phyloP scores from a whole-genome alignment of 2,888 invertebrate genomes.

The Lutraria lutraria region DNA sequence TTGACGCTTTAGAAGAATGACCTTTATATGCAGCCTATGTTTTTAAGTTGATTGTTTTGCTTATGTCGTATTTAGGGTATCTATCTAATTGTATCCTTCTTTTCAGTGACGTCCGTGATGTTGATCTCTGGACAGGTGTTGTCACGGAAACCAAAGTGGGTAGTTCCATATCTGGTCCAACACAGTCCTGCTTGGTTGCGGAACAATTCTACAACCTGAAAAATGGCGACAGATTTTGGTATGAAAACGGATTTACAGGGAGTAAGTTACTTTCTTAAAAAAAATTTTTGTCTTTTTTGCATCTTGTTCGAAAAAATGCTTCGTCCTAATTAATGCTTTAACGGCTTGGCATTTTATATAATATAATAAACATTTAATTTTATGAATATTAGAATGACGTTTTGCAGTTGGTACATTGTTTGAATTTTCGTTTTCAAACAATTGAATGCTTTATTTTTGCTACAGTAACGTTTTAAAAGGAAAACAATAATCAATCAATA shows the following conservation, averaged over 20 bases:
- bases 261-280: conserved; percentile 1
- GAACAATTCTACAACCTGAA: conserved; percentile 47
- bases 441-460: too few relatives aligned
- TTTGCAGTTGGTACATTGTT: too few relatives aligned
- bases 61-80: too few relatives aligned
- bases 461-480: too few relatives aligned
- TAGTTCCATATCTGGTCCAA: conserved; percentile 93
- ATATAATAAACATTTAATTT: too few relatives aligned
- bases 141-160: conserved; percentile 92
- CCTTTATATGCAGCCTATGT: too few relatives aligned
- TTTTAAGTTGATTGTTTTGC: too few relatives aligned
- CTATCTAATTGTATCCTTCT: background rate
- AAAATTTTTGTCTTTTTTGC: background rate
- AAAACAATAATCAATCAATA: too few relatives aligned
- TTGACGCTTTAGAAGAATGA: too few relatives aligned
- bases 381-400: too few relatives aligned
- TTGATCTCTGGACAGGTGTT: conserved; percentile 95
- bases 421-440: too few relatives aligned
- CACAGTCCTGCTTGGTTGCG: conserved; percentile 90
- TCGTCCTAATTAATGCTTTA: background rate
- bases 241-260: conserved; percentile 39
- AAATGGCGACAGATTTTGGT: conserved; percentile 60
- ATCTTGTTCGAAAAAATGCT: background rate
- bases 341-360: too few relatives aligned
- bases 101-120: conserved; percentile 91